Evolutionary conservation across 2,113 vertebrate genomes (phyloP), one percentile per base, ranked within the genome.

Genomic region (Chlamydotis undulata): DNA sequence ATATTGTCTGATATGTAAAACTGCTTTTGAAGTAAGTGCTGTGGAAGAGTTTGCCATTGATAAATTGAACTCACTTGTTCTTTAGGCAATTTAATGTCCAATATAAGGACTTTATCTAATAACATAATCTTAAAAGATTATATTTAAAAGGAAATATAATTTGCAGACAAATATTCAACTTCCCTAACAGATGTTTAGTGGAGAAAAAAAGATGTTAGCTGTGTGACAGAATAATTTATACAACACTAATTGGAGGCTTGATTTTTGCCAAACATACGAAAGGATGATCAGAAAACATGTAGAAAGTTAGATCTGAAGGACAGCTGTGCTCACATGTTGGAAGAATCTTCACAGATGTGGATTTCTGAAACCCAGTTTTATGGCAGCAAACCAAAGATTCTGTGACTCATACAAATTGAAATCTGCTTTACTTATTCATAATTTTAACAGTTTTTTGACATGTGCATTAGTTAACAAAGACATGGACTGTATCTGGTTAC

Each of bases 201-300:
- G 86, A 92, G 56, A 45, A 89, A 83, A 47, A 47, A 83, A 87
- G 50, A 53, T 87, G 50, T 24, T 94, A 93, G 45, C 73, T 68
- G 6, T 91, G 25, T 79, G 86, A 91, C 41, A 87, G 71, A 78
- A 71, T 82, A 70, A 80, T 64, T 78, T 73, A 35, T 63, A 47
- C 56, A 73, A 45, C 55, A 56, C 73, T 93, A 91, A 91, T 71
- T 89, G 73, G 78, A 85, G n/a, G 41, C 89, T 88, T 87, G 78
- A 84, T 97, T 97, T 96, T 96, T 96, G 74, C 59, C 57, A 88
- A 47, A 63, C 43, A 90, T 29, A 76, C 50, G 88, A 94, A 90
- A 95, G 56, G 10, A 65, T 70, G 65, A 93, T 93, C 92, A 78
- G 65, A 87, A 94, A 93, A 83, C 35, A 22, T 88, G 43, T 24